Evolutionary conservation across 2,113 vertebrate genomes (phyloP).

Genomic region (Tyrannus savana): DNA sequence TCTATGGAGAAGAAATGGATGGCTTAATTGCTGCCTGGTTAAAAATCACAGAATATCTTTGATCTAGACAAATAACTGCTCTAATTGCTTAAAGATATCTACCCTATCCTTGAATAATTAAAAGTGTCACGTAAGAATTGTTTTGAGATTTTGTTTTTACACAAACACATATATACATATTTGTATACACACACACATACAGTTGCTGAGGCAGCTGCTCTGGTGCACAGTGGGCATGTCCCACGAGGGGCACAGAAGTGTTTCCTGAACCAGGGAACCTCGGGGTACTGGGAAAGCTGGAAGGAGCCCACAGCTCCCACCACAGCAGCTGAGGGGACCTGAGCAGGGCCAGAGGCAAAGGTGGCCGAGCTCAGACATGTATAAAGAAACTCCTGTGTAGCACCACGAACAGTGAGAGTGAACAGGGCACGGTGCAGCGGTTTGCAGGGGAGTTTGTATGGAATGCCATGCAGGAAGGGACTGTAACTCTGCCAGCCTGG

Average conservation of each 20-base stretch:
- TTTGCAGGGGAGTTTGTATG: not conserved
- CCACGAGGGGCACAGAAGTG: not conserved
- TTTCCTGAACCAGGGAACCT: not conserved
- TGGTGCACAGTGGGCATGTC: not conserved
- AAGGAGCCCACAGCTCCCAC: not conserved
- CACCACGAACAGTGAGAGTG: not conserved
- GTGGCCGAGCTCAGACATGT: accelerated
- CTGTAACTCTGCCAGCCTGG: not conserved
- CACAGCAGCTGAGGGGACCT: not conserved
- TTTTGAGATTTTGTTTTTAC: not conserved
- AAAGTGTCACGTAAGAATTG: not conserved
- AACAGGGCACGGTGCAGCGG: too few species aligned
- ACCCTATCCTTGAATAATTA: not conserved
- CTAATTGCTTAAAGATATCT: not conserved
- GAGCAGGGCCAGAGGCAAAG: not conserved
- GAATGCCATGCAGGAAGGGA: not conserved
- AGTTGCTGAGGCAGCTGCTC: not conserved
- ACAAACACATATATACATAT: not conserved
- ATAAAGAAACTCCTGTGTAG: not conserved
- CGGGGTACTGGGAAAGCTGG: not conserved
- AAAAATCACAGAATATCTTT: not conserved
- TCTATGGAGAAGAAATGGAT: not conserved
- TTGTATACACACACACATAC: not conserved
- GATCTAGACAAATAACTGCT: not conserved
- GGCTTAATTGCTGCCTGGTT: not conserved